phyloP scores from a whole-genome alignment of 2,113 vertebrate genomes.

The Brachyhypopomus occidentalis region DNA sequence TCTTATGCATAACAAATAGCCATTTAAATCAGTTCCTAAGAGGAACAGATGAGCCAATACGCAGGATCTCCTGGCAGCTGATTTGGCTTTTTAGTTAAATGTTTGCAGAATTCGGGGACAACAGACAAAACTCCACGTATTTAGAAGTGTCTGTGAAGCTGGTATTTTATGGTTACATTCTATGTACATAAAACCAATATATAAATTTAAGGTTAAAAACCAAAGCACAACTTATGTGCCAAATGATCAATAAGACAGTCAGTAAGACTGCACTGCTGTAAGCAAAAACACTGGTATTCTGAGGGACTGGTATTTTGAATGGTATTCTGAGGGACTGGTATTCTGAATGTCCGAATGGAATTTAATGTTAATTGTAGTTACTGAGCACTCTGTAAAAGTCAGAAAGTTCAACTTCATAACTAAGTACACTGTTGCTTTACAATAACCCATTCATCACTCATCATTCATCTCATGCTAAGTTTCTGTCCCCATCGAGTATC shows the following conservation, averaged over 20 bases:
- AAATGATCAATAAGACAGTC: too few relatives aligned
- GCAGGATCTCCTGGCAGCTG: not conserved
- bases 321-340: not conserved
- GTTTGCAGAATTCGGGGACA: not conserved
- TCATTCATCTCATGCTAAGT: conserved; percentile 15
- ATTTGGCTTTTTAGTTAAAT: not conserved
- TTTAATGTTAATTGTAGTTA: conserved; percentile 7
- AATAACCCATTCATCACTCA: conserved; percentile 15
- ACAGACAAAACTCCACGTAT: too few relatives aligned
- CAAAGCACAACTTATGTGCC: too few relatives aligned
- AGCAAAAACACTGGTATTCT: not conserved
- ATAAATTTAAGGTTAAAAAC: too few relatives aligned
- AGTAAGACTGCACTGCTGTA: not conserved
- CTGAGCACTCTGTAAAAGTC: conserved; percentile 6
- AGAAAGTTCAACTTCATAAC: conserved; percentile 13
- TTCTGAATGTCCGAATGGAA: not conserved
- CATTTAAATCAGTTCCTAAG: not conserved
- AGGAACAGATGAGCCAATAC: not conserved
- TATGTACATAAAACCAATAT: too few relatives aligned
- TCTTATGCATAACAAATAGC: not conserved
- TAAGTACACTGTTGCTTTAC: not conserved
- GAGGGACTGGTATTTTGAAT: not conserved
- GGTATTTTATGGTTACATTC: too few relatives aligned
- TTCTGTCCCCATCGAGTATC: conserved; percentile 7
- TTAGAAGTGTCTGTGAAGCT: too few relatives aligned